Evolutionary conservation across 2,888 invertebrate genomes (phyloP).

Genomic region (Cremastobaeus sp.): DNA sequence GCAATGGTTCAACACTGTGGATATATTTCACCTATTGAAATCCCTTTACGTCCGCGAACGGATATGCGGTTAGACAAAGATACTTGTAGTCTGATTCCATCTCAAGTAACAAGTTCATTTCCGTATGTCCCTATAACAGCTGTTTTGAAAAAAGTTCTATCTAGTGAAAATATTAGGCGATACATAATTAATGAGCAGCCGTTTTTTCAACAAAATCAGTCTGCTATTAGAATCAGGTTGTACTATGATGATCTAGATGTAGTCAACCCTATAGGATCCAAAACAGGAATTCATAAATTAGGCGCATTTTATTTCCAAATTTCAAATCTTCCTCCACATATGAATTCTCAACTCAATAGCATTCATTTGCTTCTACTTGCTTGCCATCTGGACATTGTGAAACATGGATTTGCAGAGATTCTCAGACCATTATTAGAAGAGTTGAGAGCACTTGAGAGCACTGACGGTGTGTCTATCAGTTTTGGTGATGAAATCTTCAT

Average conservation of each 20-base stretch:
- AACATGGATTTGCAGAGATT: slow-evolving; percentile 54
- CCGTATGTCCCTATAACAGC: slow-evolving; percentile 55
- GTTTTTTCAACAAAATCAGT: slow-evolving; percentile 14
- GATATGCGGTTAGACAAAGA: slow-evolving; percentile 33
- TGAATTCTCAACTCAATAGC: slow-evolving; percentile 56
- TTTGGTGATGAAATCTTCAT: slow-evolving; percentile 1
- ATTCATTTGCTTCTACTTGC: slow-evolving; percentile 53
- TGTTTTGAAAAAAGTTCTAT: slow-evolving; percentile 41
- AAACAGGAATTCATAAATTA: slow-evolving; percentile 60
- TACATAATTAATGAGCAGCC: slow-evolving; percentile 36
- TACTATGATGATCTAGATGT: slow-evolving; percentile 57
- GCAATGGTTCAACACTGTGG: slow-evolving; percentile 30
- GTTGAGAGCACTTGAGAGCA: slow-evolving; percentile 24
- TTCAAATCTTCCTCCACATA: slow-evolving; percentile 37
- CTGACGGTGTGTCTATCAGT: slow-evolving; percentile 13
- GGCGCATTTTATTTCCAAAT: slow-evolving; percentile 45
- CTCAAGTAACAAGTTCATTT: slow-evolving; percentile 29
- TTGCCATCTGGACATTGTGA: slow-evolving; percentile 37
- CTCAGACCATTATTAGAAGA: slow-evolving; percentile 58
- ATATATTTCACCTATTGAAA: slow-evolving; percentile 38
- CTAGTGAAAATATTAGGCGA: slow-evolving; percentile 36
- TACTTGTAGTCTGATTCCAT: background rate
- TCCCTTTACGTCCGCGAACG: slow-evolving; percentile 35
- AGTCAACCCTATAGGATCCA: slow-evolving; percentile 60
- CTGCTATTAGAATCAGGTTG: background rate